phyloP scores from a whole-genome alignment of 1,140 invertebrate species.

The Lepidurus couesii region DNA sequence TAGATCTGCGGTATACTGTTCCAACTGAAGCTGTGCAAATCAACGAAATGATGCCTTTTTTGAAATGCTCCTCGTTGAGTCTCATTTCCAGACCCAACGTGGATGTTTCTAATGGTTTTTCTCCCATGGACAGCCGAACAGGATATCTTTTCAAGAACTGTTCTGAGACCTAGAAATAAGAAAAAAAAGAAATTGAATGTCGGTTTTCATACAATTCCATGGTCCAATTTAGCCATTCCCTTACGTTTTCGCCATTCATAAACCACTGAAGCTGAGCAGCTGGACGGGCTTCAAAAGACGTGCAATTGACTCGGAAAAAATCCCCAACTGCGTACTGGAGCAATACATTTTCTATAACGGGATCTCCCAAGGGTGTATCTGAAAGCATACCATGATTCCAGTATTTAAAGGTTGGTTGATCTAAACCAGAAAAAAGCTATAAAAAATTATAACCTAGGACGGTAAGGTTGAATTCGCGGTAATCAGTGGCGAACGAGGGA shows the following conservation, averaged over 20 bases:
- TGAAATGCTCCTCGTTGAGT: constrained; percentile 14
- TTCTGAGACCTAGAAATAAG: background rate
- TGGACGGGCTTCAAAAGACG: constrained; percentile 30
- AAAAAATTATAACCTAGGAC: constrained; percentile 10
- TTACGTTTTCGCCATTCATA: constrained; percentile 32
- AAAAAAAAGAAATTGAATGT: background rate
- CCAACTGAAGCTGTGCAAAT: constrained; percentile 29
- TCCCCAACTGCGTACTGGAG: constrained; percentile 28
- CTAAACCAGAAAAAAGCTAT: background rate
- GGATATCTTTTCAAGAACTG: constrained; percentile 12
- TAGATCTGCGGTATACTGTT: constrained; percentile 28
- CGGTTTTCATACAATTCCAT: background rate
- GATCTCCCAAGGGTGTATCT: constrained; percentile 31
- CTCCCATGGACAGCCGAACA: constrained; percentile 24
- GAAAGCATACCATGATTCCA: background rate
- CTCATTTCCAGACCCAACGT: constrained; percentile 27
- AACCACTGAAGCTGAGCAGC: constrained; percentile 29
- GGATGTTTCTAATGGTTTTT: constrained; percentile 28
- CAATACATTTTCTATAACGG: constrained; percentile 30
- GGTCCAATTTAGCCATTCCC: background rate
- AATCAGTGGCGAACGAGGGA: constrained; percentile 31
- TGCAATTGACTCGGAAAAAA: constrained; percentile 28
- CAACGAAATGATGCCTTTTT: constrained; percentile 20
- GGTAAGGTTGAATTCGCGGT: constrained; percentile 32
- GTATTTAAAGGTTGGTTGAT: background rate